These are phyloP conservation scores for Microctonus brassicae DNA, from an alignment of 2,888 invertebrate species.

Conservation along the genomic window DNA sequence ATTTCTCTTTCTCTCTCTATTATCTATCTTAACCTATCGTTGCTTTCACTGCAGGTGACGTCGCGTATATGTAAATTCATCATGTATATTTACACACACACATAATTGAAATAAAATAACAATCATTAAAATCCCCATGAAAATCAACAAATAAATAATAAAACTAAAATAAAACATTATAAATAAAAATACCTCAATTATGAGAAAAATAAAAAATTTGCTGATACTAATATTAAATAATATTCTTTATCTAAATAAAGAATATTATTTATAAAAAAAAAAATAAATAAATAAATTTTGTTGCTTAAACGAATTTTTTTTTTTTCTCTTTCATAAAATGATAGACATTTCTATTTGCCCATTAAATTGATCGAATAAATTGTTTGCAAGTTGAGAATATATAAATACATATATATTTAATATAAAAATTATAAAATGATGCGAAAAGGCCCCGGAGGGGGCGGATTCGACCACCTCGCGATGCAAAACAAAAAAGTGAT, in stretches of 20 bases:
- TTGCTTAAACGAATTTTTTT: no score
- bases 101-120: slow-evolving; percentile 1
- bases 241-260: no score
- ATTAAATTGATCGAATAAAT: slow-evolving; percentile 7
- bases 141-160: no score
- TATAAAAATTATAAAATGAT: background rate
- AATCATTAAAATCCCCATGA: no score
- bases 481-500: slow-evolving; percentile 13
- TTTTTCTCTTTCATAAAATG: no score
- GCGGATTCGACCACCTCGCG: slow-evolving; percentile 32
- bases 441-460: background rate
- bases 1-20: no score
- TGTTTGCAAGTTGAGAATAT: background rate
- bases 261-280: no score
- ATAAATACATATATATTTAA: background rate
- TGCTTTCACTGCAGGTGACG: slow-evolving; percentile 50
- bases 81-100: slow-evolving; percentile 57
- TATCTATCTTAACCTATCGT: slow-evolving; percentile 11
- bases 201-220: no score
- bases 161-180: no score
- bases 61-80: slow-evolving; percentile 62
- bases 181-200: no score
- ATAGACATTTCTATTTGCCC: slow-evolving; percentile 28
- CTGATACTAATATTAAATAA: no score
- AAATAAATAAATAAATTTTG: no score